phyloP scores from a whole-genome alignment of 2,888 invertebrate species.

The Adineta ricciae region DNA sequence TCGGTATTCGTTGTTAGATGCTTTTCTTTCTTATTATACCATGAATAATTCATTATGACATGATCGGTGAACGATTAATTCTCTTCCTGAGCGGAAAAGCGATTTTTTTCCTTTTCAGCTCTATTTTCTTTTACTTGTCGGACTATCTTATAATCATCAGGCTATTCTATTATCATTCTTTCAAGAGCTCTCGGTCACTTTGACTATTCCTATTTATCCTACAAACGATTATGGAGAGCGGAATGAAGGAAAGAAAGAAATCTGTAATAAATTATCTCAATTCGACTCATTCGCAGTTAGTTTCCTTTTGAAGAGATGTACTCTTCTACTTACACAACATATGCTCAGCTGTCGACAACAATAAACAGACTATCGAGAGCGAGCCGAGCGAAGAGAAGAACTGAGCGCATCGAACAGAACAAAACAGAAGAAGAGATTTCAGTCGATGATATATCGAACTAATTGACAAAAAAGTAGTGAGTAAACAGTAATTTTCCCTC shows the following conservation, averaged over 20 bases:
- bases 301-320: background rate
- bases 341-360: background rate
- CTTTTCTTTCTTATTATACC: background rate
- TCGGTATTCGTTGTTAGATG: background rate
- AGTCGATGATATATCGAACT: background rate
- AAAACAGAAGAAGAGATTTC: background rate
- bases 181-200: background rate
- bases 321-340: background rate
- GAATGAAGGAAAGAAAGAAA: background rate
- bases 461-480: background rate
- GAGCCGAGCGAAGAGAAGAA: too few species aligned
- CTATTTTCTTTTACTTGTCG: background rate
- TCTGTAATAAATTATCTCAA: background rate
- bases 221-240: background rate
- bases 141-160: background rate
- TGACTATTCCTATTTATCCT: background rate
- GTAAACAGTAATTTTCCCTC: background rate
- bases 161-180: conserved; percentile 1
- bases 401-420: background rate
- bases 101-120: background rate
- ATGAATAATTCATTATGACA: background rate
- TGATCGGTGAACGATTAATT: conserved; percentile 15
- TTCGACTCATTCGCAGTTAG: background rate
- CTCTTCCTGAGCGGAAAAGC: background rate
- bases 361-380: background rate